A percentile compares a stretch with the other conserved stretches of the same genome.
Conservation (phyloP, 2,888 invertebrate species). For the Callinectes sapidus region DNA sequence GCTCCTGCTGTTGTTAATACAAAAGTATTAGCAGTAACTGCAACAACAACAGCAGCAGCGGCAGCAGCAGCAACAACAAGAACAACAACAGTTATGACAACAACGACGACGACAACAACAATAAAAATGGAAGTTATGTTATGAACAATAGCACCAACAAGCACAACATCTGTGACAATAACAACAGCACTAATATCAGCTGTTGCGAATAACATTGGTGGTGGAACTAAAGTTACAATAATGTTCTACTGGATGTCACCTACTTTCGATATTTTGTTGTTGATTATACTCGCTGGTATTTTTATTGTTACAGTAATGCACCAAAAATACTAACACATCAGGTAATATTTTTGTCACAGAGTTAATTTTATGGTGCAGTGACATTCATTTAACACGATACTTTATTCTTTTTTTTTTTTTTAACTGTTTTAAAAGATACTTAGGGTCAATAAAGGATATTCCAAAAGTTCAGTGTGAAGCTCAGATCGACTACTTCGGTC, state of each 20-base stretch:
- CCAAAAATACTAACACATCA: neutral
- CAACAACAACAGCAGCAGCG: neutral
- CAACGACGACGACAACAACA: too few species aligned
- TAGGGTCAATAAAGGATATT: neutral
- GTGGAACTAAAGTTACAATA: neutral
- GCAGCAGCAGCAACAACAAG: too few species aligned
- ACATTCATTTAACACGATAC: neutral
- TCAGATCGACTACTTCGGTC: neutral
- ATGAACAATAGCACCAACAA: neutral
- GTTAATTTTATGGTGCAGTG: neutral
- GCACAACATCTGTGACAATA: neutral
- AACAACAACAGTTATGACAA: too few species aligned
- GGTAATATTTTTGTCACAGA: neutral
- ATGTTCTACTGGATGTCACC: too few species aligned
- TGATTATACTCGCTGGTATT: neutral
- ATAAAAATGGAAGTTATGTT: neutral
- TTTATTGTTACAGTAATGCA: neutral
- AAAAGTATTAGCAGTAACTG: neutral
- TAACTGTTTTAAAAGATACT: neutral
- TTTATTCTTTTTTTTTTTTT: too few species aligned
- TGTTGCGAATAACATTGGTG: neutral
- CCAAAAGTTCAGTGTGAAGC: neutral
- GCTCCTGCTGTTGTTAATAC: too few species aligned
- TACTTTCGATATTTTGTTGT: neutral
- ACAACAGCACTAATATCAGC: neutral